Conservation (phyloP, 2,888 invertebrate species). For the Asteroscopus sphinx region DNA sequence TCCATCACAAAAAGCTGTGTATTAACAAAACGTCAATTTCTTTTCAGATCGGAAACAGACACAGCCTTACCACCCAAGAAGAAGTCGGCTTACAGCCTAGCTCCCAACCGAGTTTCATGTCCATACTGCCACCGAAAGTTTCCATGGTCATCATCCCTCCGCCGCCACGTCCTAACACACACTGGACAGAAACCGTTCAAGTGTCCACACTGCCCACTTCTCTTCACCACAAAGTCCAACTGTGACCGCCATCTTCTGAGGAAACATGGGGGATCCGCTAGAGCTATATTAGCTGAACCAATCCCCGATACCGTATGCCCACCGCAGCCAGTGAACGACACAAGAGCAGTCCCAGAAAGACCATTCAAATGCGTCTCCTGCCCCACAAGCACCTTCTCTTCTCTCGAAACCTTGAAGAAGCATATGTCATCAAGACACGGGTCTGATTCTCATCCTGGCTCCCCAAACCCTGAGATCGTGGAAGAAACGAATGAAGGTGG, state of each 20-base stretch:
- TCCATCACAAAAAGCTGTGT: too few species aligned
- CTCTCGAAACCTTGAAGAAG: slow-evolving; percentile 94
- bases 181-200: slow-evolving; percentile 99
- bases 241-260: slow-evolving; percentile 98
- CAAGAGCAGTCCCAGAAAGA: slow-evolving; percentile 93
- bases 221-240: slow-evolving; percentile 99
- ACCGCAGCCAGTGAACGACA: slow-evolving; percentile 74
- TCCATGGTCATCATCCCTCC: slow-evolving; percentile 98
- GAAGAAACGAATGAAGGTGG: slow-evolving; percentile 88
- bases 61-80: slow-evolving; percentile 92
- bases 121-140: slow-evolving; percentile 98
- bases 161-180: slow-evolving; percentile 98
- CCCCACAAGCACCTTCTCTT: slow-evolving; percentile 95
- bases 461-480: slow-evolving; percentile 73
- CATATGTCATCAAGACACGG: slow-evolving; percentile 94
- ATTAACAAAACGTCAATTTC: slow-evolving; percentile 16
- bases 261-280: slow-evolving; percentile 92
- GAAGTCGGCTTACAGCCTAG: slow-evolving; percentile 98
- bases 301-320: slow-evolving; percentile 74
- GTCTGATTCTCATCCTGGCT: slow-evolving; percentile 82
- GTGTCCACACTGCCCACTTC: slow-evolving; percentile 97
- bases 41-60: slow-evolving; percentile 92
- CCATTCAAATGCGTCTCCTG: slow-evolving; percentile 95
- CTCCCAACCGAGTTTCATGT: slow-evolving; percentile 97
- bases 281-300: slow-evolving; percentile 82